Evolutionary conservation across 2,888 invertebrate species (phyloP), one percentile per base, ranked within the genome.

Genomic region (Campopleginae sp.): DNA sequence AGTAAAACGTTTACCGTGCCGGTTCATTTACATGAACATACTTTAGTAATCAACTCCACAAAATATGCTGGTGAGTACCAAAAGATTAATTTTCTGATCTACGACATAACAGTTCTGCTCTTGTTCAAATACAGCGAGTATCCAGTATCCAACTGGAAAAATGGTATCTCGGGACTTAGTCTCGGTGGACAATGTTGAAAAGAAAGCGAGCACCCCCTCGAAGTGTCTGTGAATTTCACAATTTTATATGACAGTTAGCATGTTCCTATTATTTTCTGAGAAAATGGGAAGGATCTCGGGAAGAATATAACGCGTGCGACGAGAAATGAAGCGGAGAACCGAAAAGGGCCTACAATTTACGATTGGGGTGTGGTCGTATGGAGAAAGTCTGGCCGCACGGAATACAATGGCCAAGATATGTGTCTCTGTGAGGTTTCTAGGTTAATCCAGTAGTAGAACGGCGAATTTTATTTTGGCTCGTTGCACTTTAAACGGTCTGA

Each of bases 401-500:
- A 78, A 79, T 31, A 68, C 4, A 27, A 58, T 61, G 23, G 61
- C 33, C 71, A 51, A 63, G 71, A 63, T 46, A 51, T 48, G 71
- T 71, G 71, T 63, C 71, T 51, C 63, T 66, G 72, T 84, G 77
- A 71, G 80, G 80, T 85, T 85, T 79, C 85, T 82, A 79, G 85
- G 85, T 82, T 85, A 85, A 85, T 82, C 85, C 82, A 82, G 79
- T 82, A 71, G 82, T 82, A 72, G 78, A 86, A 82, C 86, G 82
- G 85, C 79, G 82, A 85, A 84, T 87, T 86, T 87, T 87, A 87
- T 87, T 87, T 86, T 85, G 85, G 86, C 85, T 86, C 85, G 84
- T 85, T 87, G 87, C 85, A 87, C 86, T 87, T 85, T 86, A 87
- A 87, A 87, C 76, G 85, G 84, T 80, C 78, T 86, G 84, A 87